Percentiles rank a stretch among this genome's conserved stretches.
phyloP scores from a whole-genome alignment of 2,113 vertebrate species.

The Nyctibius bracteatus region DNA sequence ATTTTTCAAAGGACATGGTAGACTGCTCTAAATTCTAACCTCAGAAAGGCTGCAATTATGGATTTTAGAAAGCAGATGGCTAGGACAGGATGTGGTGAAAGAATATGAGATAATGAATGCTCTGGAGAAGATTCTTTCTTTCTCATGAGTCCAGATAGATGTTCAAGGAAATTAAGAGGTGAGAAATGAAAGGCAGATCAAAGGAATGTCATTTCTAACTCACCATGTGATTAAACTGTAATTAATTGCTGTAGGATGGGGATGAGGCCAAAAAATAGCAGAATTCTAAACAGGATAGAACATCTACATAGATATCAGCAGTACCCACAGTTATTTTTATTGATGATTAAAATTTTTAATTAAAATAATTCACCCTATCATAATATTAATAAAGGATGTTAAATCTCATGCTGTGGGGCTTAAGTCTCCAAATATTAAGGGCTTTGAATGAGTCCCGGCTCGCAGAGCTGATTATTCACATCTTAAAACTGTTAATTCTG shows the following conservation, averaged over 20 bases:
- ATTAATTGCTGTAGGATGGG: not conserved
- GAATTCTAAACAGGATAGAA: not conserved
- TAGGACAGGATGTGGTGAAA: not conserved
- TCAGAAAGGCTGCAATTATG: not conserved
- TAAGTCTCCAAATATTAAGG: not conserved
- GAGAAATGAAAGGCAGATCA: slow-evolving; percentile 27
- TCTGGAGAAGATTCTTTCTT: slow-evolving; percentile 18
- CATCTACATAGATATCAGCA: not conserved
- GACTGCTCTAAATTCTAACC: not conserved
- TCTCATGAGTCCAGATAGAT: not conserved
- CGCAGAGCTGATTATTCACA: not conserved
- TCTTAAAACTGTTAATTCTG: not conserved
- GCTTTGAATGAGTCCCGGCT: not conserved
- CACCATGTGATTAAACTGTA: slow-evolving; percentile 9
- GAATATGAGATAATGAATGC: slow-evolving; percentile 8
- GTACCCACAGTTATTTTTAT: not conserved
- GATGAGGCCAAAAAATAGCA: not conserved
- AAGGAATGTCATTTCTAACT: slow-evolving; percentile 20
- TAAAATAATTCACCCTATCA: not conserved
- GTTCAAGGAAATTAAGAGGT: slow-evolving; percentile 40
- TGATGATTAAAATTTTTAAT: not conserved
- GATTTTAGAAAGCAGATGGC: slow-evolving; percentile 14
- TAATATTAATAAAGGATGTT: not conserved
- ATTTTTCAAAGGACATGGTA: not conserved
- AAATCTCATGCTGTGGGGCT: not conserved